Evolutionary conservation across 2,797 vertebrate genomes (phyloP), one percentile per base, ranked within the genome.

Genomic region (Rhabdophis nuchalis): DNA sequence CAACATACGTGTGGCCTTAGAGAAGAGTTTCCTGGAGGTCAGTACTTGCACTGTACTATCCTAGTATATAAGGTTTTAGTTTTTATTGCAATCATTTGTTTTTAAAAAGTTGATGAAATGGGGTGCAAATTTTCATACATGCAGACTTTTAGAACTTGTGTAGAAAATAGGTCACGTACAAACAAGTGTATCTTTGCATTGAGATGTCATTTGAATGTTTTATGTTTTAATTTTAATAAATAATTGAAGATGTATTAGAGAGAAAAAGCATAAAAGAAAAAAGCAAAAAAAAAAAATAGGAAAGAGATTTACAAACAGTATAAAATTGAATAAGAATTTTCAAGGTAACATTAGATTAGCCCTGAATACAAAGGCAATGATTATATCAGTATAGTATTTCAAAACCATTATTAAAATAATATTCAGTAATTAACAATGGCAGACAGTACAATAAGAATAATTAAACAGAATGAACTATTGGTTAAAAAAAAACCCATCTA

Each of bases 1-100:
- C 98, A 99, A 99, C 99, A 99, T 99, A 96, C 98, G 99, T 98
- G 99, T 99, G 98, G 99, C 99, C 99, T 99, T 99, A 99, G 99
- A 99, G 98, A 99, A 99, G 98, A 99, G 99, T 98, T 99, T 99
- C 98, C 97, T 99, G 98, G 99, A 99, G 98, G 99, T 99, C 93
- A 97, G 98, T 97, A 94, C n/a, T 36, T 93, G 29, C 36, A 86
- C 25, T 86, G 18, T 90, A 23, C 13, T 58, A 58, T 64, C 41
- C 60, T 18, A 7, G 52, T 10, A 41, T 32, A 20, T 32, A 68
- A 29, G 88, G n/a, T 32, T 92, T 92, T 92, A 92, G 56, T 54
- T 54, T 36, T 0, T 46, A 29, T 25, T 54, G 16, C 57, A 58
- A 46, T n/a, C 10, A 68, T 29, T 57, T 57, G 16, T 56, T 5